These are phyloP conservation scores for Mizuhopecten yessoensis DNA, from an alignment of 1,140 invertebrate species.

Conservation along the genomic window DNA sequence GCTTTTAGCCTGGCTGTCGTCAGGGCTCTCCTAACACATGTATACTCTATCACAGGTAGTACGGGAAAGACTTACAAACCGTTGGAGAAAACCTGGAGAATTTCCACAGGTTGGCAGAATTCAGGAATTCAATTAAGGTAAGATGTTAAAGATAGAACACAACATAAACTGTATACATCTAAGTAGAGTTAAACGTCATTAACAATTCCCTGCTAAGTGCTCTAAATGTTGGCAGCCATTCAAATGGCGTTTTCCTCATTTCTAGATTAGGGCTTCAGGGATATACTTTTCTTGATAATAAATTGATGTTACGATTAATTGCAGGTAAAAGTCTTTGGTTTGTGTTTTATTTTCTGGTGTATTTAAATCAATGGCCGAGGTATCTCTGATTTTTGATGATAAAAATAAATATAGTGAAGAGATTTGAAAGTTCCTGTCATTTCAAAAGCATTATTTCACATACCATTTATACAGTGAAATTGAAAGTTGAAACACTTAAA, in stretches of 20 bases:
- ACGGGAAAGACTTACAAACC: not conserved
- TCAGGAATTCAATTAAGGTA: not conserved
- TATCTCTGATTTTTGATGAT: not conserved
- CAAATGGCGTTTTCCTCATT: not conserved
- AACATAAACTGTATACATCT: not conserved
- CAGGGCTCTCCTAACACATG: no score
- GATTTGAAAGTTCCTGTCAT: no score
- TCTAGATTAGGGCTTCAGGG: not conserved
- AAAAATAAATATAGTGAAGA: no score
- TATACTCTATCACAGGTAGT: no score
- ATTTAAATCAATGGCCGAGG: not conserved
- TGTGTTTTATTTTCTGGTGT: not conserved
- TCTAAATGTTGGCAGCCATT: not conserved
- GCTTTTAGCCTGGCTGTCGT: no score
- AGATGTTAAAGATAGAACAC: not conserved
- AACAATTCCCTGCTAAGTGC: not conserved
- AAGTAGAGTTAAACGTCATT: slow-evolving; percentile 6
- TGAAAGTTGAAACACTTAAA: no score
- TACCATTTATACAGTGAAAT: no score
- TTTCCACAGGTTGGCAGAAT: not conserved
- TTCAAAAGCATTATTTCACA: no score
- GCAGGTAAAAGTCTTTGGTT: not conserved
- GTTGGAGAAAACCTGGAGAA: not conserved
- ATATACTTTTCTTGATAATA: not conserved
- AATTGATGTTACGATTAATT: not conserved